Evolutionary conservation across 2,888 invertebrate genomes (phyloP), one percentile per base, ranked within the genome.

Genomic region (Exocentrus adspersus): DNA sequence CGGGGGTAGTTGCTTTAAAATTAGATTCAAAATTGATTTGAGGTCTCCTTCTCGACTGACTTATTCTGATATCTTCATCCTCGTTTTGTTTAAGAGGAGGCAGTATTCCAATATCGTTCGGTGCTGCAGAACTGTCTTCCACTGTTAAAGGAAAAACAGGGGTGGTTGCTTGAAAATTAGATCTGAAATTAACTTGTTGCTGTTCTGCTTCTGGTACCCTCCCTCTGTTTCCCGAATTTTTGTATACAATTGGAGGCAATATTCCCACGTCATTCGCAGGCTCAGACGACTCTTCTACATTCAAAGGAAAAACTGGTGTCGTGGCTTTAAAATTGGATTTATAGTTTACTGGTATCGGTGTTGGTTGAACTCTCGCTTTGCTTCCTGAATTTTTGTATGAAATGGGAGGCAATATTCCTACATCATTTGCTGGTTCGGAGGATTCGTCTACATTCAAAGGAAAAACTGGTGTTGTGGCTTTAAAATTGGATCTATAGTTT

Each of bases 121-220:
- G 75, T 57, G 69, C 62, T 1, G 66, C 70, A 32, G 74, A 73
- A n/a, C 76, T 75, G 0, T 72, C 41, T 17, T 77, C 77, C 1
- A 78, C 78, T n/a, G 66, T 67, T 56, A 59, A 64, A 5, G 79
- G 79, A 64, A 78, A 78, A 20, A 72, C 74, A 2, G 78, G 78
- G 4, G 77, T 76, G 5, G 78, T 77, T 1, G 75, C 76, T 67
- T 73, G 65, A 43, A 73, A 77, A 14, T 72, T 69, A 4, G 77
- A 77, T 41, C 58, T 50, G 59, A 74, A 76, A 45, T 75, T 75
- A 2, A 76, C 71, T 1, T 58, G 32, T 10, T 32, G 10, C 50
- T 57, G 48, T 17, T 17, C 19, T 41, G 10, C 5, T 20, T 50
- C 21, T 43, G 17, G 17, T 32, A n/a, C n/a, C n/a, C n/a, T n/a